phyloP scores from a whole-genome alignment of 2,888 invertebrate genomes.

The Patella depressa region DNA sequence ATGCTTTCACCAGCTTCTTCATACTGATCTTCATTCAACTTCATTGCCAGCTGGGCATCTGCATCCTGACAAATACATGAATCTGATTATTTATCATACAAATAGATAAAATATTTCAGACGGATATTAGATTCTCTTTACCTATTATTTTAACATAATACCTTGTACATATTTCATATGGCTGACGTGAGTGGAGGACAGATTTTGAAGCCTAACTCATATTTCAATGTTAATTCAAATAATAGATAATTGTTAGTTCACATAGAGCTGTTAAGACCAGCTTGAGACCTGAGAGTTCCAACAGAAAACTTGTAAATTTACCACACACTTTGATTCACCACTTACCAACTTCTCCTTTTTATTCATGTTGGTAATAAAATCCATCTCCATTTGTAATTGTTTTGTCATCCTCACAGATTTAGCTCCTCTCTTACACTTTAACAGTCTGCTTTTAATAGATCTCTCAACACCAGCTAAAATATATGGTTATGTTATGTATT shows the following conservation, averaged over 20 bases:
- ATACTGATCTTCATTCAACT: conserved; percentile 53
- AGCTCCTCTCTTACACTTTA: not conserved
- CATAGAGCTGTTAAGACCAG: no score
- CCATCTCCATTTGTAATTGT: conserved; percentile 7
- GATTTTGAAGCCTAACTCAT: no score
- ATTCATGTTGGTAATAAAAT: conserved; percentile 29
- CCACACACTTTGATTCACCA: not conserved
- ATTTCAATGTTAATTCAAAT: no score
- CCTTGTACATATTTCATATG: no score
- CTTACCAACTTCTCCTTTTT: conserved; percentile 31
- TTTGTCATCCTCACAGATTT: not conserved
- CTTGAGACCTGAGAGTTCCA: no score
- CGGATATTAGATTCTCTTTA: no score
- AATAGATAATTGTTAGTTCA: no score
- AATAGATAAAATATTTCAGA: not conserved
- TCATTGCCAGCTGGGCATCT: conserved; percentile 47
- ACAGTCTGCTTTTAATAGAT: conserved; percentile 7
- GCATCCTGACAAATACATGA: conserved; percentile 37
- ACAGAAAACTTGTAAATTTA: no score
- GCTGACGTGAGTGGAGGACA: no score
- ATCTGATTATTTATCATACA: not conserved
- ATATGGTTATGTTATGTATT: no score
- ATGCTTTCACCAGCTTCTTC: conserved; percentile 56
- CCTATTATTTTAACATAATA: no score
- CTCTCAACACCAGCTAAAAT: not conserved